These are phyloP conservation scores for Cavia aperea DNA, from an alignment of 2,113 vertebrate species.

Conservation along the genomic window DNA sequence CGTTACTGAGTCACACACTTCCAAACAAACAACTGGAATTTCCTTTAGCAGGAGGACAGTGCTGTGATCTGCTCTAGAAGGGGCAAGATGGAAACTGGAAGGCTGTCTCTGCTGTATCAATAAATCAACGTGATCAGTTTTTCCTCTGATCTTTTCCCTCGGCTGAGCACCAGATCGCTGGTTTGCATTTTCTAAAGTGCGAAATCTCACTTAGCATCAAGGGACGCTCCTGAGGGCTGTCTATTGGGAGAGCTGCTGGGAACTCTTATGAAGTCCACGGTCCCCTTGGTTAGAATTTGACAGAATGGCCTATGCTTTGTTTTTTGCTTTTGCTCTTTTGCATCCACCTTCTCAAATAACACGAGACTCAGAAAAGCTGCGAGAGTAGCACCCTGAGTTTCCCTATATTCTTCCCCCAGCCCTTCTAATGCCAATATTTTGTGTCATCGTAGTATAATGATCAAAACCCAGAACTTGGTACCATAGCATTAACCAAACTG, in stretches of 20 bases:
- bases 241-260: neutral
- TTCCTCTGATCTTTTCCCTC: neutral
- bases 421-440: neutral
- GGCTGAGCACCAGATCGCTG: neutral
- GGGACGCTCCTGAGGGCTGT: neutral
- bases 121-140: neutral
- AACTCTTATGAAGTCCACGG: neutral
- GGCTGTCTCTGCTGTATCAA: neutral
- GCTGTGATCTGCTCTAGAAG: neutral
- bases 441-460: neutral
- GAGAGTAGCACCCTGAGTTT: neutral
- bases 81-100: slow-evolving; percentile 10
- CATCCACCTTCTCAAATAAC: neutral
- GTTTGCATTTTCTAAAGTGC: neutral
- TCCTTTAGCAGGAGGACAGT: neutral
- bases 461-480: neutral
- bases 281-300: neutral
- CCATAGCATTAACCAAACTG: neutral
- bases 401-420: neutral
- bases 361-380: neutral
- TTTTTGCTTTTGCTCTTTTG: neutral
- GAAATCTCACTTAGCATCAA: neutral
- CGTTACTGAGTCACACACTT: neutral
- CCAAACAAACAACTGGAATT: slow-evolving; percentile 18
- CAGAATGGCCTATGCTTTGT: neutral